Conservation (phyloP, 2,797 vertebrate genomes). For the Botia kubotai region DNA sequence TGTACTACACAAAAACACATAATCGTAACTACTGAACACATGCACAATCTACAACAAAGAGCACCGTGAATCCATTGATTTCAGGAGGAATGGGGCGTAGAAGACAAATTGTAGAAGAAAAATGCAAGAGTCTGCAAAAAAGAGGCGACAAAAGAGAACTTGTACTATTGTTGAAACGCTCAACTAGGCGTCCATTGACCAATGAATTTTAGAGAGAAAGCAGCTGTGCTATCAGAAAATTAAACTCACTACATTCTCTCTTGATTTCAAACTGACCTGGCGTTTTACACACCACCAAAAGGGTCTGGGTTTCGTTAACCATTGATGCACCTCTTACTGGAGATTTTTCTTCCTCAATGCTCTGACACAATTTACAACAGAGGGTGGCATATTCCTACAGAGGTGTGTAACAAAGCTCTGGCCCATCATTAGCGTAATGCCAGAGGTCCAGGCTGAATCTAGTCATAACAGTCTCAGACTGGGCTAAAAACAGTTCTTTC, state of each 20-base stretch:
- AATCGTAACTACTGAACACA: background rate
- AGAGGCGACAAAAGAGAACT: background rate
- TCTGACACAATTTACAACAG: background rate
- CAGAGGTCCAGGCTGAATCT: background rate
- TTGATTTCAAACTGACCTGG: background rate
- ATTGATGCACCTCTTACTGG: background rate
- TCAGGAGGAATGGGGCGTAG: background rate
- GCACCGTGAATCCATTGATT: background rate
- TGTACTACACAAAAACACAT: background rate
- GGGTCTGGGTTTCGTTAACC: background rate
- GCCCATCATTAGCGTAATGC: conserved; percentile 1
- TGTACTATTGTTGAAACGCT: background rate
- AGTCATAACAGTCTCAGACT: conserved; percentile 34
- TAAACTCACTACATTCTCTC: too few species aligned
- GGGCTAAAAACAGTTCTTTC: conserved; percentile 13
- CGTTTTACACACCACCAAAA: background rate
- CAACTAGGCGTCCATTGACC: background rate
- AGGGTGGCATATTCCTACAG: background rate
- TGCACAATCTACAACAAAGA: background rate
- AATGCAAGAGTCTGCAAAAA: background rate
- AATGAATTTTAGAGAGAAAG: background rate
- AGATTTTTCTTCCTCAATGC: background rate
- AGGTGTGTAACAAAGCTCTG: background rate
- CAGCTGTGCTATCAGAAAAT: background rate
- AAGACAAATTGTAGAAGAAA: background rate